Conservation (phyloP, 2,888 invertebrate genomes). For the Drosophila nigritarsus region DNA sequence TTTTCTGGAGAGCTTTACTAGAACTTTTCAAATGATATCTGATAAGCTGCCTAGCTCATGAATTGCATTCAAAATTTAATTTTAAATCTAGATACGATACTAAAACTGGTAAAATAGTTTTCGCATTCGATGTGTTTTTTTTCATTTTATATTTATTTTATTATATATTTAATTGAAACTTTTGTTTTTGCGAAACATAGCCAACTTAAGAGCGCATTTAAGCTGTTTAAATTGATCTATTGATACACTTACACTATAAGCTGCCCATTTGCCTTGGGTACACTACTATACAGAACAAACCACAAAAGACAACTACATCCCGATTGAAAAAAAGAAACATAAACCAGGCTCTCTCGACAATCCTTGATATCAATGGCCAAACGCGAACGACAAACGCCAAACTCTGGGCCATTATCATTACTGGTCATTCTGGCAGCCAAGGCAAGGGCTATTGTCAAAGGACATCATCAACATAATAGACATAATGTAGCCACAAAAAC, state of each 20-base stretch:
- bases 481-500: constrained; percentile 69
- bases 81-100: neutral
- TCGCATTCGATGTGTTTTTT: neutral
- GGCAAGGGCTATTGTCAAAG: constrained; percentile 65
- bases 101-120: neutral
- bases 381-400: constrained; percentile 53
- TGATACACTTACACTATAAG: constrained; percentile 16
- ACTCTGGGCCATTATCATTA: constrained; percentile 52
- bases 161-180: neutral
- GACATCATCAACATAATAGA: constrained; percentile 76
- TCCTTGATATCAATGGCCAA: constrained; percentile 41
- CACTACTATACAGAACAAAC: neutral
- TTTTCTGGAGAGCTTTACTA: neutral
- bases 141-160: no score
- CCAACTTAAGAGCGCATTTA: neutral
- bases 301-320: constrained; percentile 40
- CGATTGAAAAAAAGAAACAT: constrained; percentile 23
- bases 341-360: constrained; percentile 14
- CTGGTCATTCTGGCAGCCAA: constrained; percentile 15
- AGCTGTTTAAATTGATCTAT: constrained; percentile 7
- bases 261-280: neutral
- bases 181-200: neutral
- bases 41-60: neutral
- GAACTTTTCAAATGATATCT: neutral
- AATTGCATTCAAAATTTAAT: neutral